Conservation (phyloP, 2,113 vertebrate genomes). For the Octodon degus region DNA sequence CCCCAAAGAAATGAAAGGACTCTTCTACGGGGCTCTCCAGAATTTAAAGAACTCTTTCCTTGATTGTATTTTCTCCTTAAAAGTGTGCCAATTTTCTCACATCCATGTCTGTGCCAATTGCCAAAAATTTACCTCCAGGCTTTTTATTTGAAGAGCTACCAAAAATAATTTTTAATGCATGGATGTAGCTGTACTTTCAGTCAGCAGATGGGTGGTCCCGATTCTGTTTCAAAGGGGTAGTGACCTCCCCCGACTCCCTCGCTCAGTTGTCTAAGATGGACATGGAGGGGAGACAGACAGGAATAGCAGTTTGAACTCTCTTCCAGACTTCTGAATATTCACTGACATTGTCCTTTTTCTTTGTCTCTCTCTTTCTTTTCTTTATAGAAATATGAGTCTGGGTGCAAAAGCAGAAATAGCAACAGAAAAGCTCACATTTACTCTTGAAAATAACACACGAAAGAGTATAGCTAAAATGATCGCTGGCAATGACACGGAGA, state of each 20-base stretch:
- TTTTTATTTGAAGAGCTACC: slow-evolving; percentile 32
- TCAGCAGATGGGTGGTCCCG: not conserved
- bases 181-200: not conserved
- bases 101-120: not conserved
- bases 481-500: slow-evolving; percentile 62
- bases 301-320: not conserved
- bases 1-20: not conserved
- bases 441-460: slow-evolving; percentile 84
- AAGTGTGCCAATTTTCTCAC: not conserved
- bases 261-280: not conserved
- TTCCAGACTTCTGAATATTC: not conserved
- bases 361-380: not conserved
- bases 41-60: not conserved
- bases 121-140: not conserved
- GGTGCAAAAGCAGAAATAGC: slow-evolving; percentile 95
- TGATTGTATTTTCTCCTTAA: slow-evolving; percentile 22
- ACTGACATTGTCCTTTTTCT: not conserved
- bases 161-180: not conserved
- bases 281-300: not conserved
- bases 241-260: not conserved
- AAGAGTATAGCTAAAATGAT: slow-evolving; percentile 86
- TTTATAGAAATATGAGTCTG: slow-evolving; percentile 90
- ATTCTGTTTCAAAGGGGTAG: not conserved
- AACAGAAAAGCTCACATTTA: slow-evolving; percentile 89
- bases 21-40: not conserved